Conservation (phyloP, 2,797 vertebrate species). For the Forpus xanthops region DNA sequence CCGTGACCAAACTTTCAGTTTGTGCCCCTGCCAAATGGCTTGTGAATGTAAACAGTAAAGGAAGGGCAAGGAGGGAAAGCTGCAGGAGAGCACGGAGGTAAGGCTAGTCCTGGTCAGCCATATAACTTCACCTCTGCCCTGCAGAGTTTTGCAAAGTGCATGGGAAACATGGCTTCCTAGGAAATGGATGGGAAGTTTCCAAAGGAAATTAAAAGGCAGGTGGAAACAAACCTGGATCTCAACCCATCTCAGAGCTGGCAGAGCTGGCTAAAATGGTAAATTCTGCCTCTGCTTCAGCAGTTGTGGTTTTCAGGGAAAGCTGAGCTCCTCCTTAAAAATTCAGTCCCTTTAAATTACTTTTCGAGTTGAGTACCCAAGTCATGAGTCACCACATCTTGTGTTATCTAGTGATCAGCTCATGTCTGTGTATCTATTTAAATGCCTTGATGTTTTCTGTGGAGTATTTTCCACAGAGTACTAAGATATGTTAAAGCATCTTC, state of each 20-base stretch:
- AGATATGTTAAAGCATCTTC: neutral
- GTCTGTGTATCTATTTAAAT: neutral
- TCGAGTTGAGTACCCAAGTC: neutral
- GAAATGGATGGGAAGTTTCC: neutral
- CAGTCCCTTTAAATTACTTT: neutral
- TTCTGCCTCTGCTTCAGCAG: neutral
- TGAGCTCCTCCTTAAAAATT: neutral
- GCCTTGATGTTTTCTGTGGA: neutral
- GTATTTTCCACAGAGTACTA: neutral
- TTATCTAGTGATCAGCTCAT: neutral
- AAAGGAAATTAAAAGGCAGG: neutral
- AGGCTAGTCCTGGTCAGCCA: neutral
- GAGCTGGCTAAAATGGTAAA: neutral
- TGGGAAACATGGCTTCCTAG: neutral
- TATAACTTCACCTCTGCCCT: neutral
- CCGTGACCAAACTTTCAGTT: neutral
- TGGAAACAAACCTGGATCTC: neutral
- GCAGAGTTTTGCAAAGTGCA: neutral
- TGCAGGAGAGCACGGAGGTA: neutral
- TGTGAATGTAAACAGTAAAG: neutral
- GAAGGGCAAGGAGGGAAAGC: neutral
- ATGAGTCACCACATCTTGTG: neutral
- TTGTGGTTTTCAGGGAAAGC: neutral
- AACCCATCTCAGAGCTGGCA: neutral
- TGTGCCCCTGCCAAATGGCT: neutral